phyloP scores from a whole-genome alignment of 1,140 invertebrate species.

The Drosophila repletoides region DNA sequence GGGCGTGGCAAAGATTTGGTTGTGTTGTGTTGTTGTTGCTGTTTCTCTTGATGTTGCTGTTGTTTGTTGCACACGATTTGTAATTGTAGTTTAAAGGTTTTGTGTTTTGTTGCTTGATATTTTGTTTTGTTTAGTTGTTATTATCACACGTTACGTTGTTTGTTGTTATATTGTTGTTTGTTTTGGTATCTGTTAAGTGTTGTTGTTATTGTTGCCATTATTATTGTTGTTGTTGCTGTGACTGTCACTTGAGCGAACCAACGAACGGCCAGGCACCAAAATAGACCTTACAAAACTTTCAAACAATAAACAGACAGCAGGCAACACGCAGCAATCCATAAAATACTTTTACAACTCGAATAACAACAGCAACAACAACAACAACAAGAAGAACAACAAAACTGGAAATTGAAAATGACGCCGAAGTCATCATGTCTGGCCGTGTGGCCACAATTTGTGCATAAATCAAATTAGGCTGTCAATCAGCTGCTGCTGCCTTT shows the following conservation, averaged over 20 bases:
- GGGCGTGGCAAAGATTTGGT: conserved; percentile 27
- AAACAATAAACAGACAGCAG: conserved; percentile 23
- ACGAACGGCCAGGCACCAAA: background rate
- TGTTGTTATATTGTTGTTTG: conserved; percentile 20
- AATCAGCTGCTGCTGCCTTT: conserved; percentile 17
- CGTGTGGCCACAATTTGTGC: conserved; percentile 38
- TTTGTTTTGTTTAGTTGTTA: conserved; percentile 39
- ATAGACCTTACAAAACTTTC: conserved; percentile 12
- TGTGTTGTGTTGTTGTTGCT: conserved; percentile 25
- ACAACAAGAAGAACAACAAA: background rate
- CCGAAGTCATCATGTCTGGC: conserved; percentile 26
- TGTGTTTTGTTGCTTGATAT: conserved; percentile 17
- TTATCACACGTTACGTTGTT: conserved; percentile 8
- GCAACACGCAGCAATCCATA: conserved; percentile 20
- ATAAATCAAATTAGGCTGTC: conserved; percentile 50
- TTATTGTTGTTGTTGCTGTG: background rate
- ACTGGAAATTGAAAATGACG: conserved; percentile 8
- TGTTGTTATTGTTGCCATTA: background rate
- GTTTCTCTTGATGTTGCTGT: conserved; percentile 10
- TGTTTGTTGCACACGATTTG: conserved; percentile 17
- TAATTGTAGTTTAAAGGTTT: conserved; percentile 3
- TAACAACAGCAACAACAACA: background rate
- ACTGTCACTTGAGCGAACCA: conserved; percentile 9
- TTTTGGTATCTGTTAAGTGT: conserved; percentile 4
- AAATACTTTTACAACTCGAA: conserved; percentile 3